Percentiles rank a stretch among this genome's conserved stretches.
These are phyloP conservation scores for Monochamus saltuarius DNA, from an alignment of 1,140 invertebrate species.

Conservation along the genomic window DNA sequence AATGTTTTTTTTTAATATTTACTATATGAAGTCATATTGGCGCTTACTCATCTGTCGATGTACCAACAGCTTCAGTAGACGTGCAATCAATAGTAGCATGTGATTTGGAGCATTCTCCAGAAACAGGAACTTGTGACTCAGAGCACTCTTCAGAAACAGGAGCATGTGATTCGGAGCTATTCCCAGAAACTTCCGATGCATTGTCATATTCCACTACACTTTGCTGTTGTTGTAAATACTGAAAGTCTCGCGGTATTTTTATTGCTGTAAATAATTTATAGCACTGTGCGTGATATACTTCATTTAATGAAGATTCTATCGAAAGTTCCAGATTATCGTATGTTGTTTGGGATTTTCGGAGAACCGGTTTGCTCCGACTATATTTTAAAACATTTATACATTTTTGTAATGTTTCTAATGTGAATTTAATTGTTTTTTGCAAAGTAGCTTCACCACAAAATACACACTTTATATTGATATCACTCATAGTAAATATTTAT, in stretches of 20 bases:
- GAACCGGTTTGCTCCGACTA: constrained; percentile 13
- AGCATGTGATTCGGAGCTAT: constrained; percentile 19
- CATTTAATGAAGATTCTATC: constrained; percentile 16
- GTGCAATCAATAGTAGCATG: constrained; percentile 12
- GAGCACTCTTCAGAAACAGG: constrained; percentile 13
- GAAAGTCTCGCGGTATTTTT: constrained; percentile 18
- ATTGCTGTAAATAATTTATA: constrained; percentile 23
- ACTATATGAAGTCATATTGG: constrained; percentile 10
- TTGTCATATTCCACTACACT: constrained; percentile 16
- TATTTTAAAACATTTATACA: too few species aligned
- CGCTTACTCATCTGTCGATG: constrained; percentile 19
- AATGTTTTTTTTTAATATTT: constrained; percentile 3
- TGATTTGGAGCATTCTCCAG: too few species aligned
- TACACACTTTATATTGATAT: too few species aligned
- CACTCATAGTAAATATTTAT: too few species aligned
- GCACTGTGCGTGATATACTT: constrained; percentile 15
- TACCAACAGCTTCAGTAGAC: constrained; percentile 16
- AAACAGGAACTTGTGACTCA: too few species aligned
- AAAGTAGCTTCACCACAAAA: too few species aligned
- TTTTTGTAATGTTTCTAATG: too few species aligned
- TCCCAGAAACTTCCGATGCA: constrained; percentile 16
- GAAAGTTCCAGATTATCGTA: constrained; percentile 12
- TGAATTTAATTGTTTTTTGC: too few species aligned
- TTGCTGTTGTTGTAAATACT: constrained; percentile 21
- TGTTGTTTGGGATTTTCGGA: constrained; percentile 13